Conservation (phyloP, 2,888 invertebrate species). For the Aromia moschata region DNA sequence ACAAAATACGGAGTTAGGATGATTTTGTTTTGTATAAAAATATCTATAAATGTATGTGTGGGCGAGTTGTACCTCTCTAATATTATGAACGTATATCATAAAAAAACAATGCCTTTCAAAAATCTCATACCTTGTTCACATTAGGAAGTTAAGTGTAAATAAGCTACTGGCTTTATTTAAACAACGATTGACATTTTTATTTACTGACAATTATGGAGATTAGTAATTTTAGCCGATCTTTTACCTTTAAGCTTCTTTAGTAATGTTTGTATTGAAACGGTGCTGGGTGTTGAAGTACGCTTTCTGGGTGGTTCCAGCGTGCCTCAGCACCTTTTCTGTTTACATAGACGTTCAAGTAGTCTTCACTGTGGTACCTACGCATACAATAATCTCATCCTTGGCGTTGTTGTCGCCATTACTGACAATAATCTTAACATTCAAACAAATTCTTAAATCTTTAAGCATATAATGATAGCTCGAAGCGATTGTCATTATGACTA, state of each 20-base stretch:
- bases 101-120: slow-evolving; percentile 5
- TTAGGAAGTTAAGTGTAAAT: no score
- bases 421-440: slow-evolving; percentile 39
- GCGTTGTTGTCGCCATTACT: slow-evolving; percentile 43
- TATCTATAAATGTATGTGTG: no score
- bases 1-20: no score
- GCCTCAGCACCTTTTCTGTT: slow-evolving; percentile 49
- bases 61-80: no score
- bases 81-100: no score
- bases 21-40: no score
- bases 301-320: slow-evolving; percentile 46
- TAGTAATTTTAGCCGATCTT: slow-evolving; percentile 43
- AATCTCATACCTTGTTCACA: no score
- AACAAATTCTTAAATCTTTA: slow-evolving; percentile 44
- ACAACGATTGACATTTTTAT: slow-evolving; percentile 41
- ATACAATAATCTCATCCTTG: slow-evolving; percentile 30
- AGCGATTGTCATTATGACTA: slow-evolving; percentile 34
- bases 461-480: slow-evolving; percentile 45
- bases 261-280: slow-evolving; percentile 24
- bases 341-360: slow-evolving; percentile 41
- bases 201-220: slow-evolving; percentile 43
- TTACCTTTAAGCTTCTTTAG: slow-evolving; percentile 28
- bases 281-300: slow-evolving; percentile 34
- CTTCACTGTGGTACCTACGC: slow-evolving; percentile 47
- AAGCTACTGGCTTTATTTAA: slow-evolving; percentile 48